These are phyloP conservation scores for Drosophila tanythrix DNA, from an alignment of 2,888 invertebrate species.

Conservation along the genomic window DNA sequence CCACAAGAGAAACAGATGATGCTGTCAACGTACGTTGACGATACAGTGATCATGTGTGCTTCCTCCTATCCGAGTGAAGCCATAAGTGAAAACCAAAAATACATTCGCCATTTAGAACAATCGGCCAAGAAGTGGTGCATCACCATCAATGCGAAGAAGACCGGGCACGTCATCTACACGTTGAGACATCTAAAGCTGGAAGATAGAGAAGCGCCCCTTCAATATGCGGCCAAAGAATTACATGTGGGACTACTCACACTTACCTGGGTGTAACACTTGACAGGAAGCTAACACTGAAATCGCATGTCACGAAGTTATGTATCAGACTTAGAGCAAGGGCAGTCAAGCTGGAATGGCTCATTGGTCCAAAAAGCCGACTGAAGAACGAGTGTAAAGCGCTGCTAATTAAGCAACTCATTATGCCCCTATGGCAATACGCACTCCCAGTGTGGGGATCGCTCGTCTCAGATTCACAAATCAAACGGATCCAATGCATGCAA, in stretches of 20 bases:
- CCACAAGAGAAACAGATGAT: no score
- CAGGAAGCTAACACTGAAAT: no score
- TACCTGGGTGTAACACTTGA: no score
- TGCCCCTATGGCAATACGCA: neutral
- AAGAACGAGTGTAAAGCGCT: neutral
- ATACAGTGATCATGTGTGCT: no score
- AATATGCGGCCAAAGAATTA: no score
- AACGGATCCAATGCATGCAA: neutral
- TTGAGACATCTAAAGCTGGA: no score
- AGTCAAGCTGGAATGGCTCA: neutral
- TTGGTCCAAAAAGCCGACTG: neutral
- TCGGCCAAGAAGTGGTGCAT: neutral
- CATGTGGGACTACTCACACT: no score
- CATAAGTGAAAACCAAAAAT: neutral
- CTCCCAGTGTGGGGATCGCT: neutral
- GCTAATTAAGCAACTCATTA: neutral
- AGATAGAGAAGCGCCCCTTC: no score
- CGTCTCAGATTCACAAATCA: neutral
- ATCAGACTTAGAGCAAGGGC: no score
- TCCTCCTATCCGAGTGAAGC: no score
- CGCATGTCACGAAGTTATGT: no score
- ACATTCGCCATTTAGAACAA: neutral
- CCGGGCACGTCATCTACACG: neutral
- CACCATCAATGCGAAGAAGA: neutral
- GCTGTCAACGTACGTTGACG: no score